Base-by-base conservation (phyloP, 35 echinoderm and acorn worm genomes). In the Patiria miniata region DNA sequence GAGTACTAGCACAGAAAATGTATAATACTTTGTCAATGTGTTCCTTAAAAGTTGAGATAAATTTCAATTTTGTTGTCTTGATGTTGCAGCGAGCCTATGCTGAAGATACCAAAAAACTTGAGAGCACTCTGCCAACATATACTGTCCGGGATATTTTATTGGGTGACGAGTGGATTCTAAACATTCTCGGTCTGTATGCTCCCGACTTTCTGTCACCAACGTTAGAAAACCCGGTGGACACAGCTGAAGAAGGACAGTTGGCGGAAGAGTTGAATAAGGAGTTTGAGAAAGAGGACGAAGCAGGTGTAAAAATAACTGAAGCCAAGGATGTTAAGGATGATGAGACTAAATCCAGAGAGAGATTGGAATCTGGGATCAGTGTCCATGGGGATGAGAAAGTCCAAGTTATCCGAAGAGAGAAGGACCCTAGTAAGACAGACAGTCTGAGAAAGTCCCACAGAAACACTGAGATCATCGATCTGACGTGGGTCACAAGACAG, bases 81-180 rank as follows among this genome's bases (percentile, higher is more conserved):
- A 12, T 47, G 4, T 47, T 86, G 0, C 54, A 93, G 91, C 68
- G 87, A 65, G 85, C 91, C 40, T 93, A 93, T 77, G 68, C 87
- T 78, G 58, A 37, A 22, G 80, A 93, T 52, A 93, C 68, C 17
- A 87, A 51, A 68, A 40, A 82, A 36, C 85, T 93, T 14, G 52
- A 86, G 42, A 69, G n/a, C 23, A 83, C 77, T 68, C 68, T 93
- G 6, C 85, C 85, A 2, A 44, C 78, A 54, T 68, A 73, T 28
- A 88, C 60, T 52, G 28, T 93, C 8, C 78, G 80, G 57, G 82
- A 87, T 15, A 60, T 93, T n/a, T 19, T 73, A n/a, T 47, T 93
- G 60, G 86, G 83, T 77, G 91, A 93, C 83, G 91, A 82, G 8
- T 93, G 91, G 91, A 93, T 93, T 50, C 85, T 93, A 8, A 93